Base-by-base conservation (phyloP, 2,797 vertebrate species). In the Xerus rutilus region DNA sequence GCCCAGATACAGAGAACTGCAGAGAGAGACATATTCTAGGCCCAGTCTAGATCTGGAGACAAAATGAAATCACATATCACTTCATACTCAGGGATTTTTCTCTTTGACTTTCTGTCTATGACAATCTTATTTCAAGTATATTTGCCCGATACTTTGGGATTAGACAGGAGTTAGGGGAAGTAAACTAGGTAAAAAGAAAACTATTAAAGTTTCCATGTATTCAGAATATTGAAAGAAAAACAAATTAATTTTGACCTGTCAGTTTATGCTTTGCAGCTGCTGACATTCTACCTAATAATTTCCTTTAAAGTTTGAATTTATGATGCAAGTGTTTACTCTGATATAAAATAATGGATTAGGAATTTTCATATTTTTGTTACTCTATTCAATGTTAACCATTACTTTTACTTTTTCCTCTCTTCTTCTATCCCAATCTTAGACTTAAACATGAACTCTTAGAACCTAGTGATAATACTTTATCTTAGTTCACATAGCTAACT, bases 231-330 rank as follows among this genome's bases (percentile, higher is more conserved):
- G 21, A 54, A 5, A 43, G 28, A 1, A 28, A 57, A 86, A 39
- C 25, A 93, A 92, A 90, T 84, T 89, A 82, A 67, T 73, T 85
- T 70, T 49, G 62, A 47, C 52, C 43, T 77, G 23, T 57, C 54
- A 82, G 7, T 15, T 84, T 65, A 91, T 39, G 10, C 25, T 86
- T 90, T 62, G 5, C 47, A 47, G 7, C 21, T 69, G 13, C 43
- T 89, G 14, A 90, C 54, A 92, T 85, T 65, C 74, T 45, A 35
- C 1, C 25, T 72, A 11, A 28, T 69, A 87, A 84, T 81, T 92
- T 76, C 54, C 32, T 87, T 69, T 13, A 64, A 91, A 45, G 18
- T 92, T 72, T 81, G 43, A 47, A 90, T 0, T 59, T 92, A 67
- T 32, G 21, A 28, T 64, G 3, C 6, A 84, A 89, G 12, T 23